A percentile compares a stretch with the other conserved stretches of the same genome.
Conservation (phyloP, 2,797 vertebrate species). For the Phoeniculus purpureus region DNA sequence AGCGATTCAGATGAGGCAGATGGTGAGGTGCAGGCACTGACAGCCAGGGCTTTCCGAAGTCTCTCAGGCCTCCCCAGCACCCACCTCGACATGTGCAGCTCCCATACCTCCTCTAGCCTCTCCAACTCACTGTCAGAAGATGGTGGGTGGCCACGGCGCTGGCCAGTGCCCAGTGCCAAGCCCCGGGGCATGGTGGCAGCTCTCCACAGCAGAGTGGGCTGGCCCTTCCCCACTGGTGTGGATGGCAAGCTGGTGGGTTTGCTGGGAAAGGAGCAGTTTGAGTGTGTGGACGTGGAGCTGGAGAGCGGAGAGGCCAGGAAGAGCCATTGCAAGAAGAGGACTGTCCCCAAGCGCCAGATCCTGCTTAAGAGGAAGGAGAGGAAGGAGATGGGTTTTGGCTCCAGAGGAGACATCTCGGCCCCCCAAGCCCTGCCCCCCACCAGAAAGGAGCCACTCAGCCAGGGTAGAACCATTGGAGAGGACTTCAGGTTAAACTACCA, state of each 20-base stretch:
- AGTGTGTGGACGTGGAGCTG: constrained; percentile 90
- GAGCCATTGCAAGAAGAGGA: constrained; percentile 80
- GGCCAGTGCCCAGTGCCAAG: constrained; percentile 42
- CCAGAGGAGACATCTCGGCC: not conserved
- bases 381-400: constrained; percentile 70
- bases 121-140: constrained; percentile 85
- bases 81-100: constrained; percentile 89
- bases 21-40: constrained; percentile 87
- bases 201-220: not conserved
- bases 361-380: constrained; percentile 87
- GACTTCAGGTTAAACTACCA: constrained; percentile 71
- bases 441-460: constrained; percentile 49
- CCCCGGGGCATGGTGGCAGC: not conserved
- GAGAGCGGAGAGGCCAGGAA: constrained; percentile 82
- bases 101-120: constrained; percentile 81
- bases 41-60: constrained; percentile 82
- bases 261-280: constrained; percentile 73
- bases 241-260: constrained; percentile 28
- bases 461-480: constrained; percentile 35
- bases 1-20: constrained; percentile 88
- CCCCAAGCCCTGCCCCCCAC: not conserved
- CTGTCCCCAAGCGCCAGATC: constrained; percentile 95
- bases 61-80: constrained; percentile 81
- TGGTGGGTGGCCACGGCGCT: constrained; percentile 77
- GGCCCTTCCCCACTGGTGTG: not conserved